Percentiles rank a stretch among this genome's conserved stretches.
Evolutionary conservation across 1,140 invertebrate species (phyloP).

Genomic region (Diabrotica undecimpunctata): DNA sequence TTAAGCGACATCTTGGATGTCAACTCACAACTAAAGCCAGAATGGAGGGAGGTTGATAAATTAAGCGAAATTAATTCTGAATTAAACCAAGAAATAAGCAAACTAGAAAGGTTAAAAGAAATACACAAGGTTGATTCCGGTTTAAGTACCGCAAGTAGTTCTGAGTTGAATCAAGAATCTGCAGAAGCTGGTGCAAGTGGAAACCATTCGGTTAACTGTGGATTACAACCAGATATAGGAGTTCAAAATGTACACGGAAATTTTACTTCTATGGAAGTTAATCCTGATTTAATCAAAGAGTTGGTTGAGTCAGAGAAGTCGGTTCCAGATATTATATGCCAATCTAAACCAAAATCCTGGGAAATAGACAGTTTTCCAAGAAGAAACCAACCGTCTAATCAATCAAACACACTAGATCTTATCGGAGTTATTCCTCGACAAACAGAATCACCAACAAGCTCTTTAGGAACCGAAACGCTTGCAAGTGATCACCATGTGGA

Average conservation of each 20-base stretch:
- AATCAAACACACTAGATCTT: too few species aligned
- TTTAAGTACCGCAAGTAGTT: background rate
- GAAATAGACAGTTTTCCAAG: too few species aligned
- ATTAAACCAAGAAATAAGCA: background rate
- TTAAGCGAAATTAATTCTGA: background rate
- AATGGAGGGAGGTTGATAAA: background rate
- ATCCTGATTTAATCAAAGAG: too few species aligned
- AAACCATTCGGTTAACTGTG: too few species aligned
- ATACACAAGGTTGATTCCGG: background rate
- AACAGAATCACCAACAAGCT: background rate
- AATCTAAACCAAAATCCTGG: too few species aligned
- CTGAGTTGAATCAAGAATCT: background rate
- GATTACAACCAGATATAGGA: too few species aligned
- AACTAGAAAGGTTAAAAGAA: background rate
- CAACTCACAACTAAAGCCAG: slow-evolving; percentile 1
- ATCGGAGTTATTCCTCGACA: too few species aligned
- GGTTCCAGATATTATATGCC: too few species aligned
- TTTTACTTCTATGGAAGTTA: too few species aligned
- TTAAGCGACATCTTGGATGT: slow-evolving; percentile 31
- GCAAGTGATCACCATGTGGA: background rate
- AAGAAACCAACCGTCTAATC: too few species aligned
- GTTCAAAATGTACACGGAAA: too few species aligned
- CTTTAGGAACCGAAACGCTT: background rate
- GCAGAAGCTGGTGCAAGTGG: background rate
- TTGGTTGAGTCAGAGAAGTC: too few species aligned